phyloP scores from a whole-genome alignment of 1,140 invertebrate species.

The Cotesia vestalis region DNA sequence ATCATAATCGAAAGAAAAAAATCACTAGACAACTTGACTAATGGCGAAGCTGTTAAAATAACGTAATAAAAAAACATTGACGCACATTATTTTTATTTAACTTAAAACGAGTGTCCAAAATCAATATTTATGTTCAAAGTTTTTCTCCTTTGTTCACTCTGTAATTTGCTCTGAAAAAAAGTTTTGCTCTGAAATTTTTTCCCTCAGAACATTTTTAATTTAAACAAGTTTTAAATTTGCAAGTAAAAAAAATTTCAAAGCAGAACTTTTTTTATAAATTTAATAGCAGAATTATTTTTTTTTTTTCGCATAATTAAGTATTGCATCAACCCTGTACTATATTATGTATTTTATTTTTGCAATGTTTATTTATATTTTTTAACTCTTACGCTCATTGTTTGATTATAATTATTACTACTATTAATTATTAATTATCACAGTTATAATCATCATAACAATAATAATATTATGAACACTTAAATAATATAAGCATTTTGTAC shows the following conservation, averaged over 20 bases:
- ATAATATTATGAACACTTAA: slow-evolving; percentile 3
- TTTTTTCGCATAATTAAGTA: slow-evolving; percentile 1
- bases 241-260: no score
- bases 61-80: slow-evolving; percentile 8
- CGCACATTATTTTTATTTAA: slow-evolving; percentile 10
- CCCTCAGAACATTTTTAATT: not conserved
- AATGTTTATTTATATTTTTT: no score
- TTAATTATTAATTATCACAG: not conserved
- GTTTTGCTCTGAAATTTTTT: not conserved
- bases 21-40: not conserved
- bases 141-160: slow-evolving; percentile 21
- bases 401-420: not conserved
- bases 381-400: not conserved
- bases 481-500: slow-evolving; percentile 33
- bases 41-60: slow-evolving; percentile 8
- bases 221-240: no score
- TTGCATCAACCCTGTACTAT: slow-evolving; percentile 3
- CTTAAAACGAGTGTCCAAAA: not conserved
- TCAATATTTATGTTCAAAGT: slow-evolving; percentile 6
- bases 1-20: not conserved
- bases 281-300: not conserved
- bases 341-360: slow-evolving; percentile 10
- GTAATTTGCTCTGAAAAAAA: not conserved
- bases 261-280: no score
- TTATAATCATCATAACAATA: not conserved